Base-by-base conservation (phyloP, 2,888 invertebrate genomes). In the Machimus rusticus region DNA sequence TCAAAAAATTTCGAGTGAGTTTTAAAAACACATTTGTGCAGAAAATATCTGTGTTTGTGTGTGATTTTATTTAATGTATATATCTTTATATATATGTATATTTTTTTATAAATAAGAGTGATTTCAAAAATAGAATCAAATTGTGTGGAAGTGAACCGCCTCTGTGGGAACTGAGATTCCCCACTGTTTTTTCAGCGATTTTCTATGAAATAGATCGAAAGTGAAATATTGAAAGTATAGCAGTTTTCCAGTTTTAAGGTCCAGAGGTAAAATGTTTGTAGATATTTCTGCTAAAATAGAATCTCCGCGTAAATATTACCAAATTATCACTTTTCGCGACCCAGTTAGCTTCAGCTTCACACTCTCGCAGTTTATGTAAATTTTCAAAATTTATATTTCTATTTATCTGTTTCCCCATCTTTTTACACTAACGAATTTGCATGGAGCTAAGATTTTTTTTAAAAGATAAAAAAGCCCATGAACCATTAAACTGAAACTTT, bases 1-100 rank as follows among this genome's bases (percentile, higher is more conserved):
- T 43, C n/a, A 39, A 46, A 84, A 84, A 74, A 85, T 39, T 85
- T 85, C 74, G 74, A 85, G 85, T 85, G 85, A 85, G 85, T 85
- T 85, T 74, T 85, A 43, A 19, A 23, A 46, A 39, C 39, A 84
- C 66, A 84, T 74, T 31, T 74, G 74, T 66, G 74, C 43, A 85
- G 28, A 74, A 85, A 74, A 74, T 85, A 85, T 31, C 34, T 57
- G 46, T 78, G 39, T 78, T 31, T 57, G 34, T 82, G 82, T 82
- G 57, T 74, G 43, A 46, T 46, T 46, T 46, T 46, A 46, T 46
- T 46, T 46, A 3, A 46, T 46, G 43, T 46, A 46, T 46, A 46
- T 46, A 46, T 46, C 9, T 85, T 31, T 82, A n/a, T 19, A 8
- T 14, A 19, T 12, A 12, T 55, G 9, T 55, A 9, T 66, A 2